Conservation (phyloP, 35 echinoderm and acorn worm genomes). For the Stichopus chloronotus region DNA sequence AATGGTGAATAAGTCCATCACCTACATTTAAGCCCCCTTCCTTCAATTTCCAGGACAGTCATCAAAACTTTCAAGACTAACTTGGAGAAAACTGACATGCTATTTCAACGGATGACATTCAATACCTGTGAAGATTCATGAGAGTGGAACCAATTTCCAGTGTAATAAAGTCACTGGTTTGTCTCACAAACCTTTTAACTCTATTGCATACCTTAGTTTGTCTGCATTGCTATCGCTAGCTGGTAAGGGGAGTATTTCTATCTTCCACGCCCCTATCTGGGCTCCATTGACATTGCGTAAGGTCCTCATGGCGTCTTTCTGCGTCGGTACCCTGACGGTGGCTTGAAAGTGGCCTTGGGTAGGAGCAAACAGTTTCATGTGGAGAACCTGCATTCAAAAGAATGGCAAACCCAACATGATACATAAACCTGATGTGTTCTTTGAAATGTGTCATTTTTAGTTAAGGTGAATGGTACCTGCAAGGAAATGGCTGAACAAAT, state of each 20-base stretch:
- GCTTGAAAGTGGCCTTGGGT: conserved; percentile 83
- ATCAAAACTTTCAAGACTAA: too few relatives aligned
- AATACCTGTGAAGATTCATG: too few relatives aligned
- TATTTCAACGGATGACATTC: too few relatives aligned
- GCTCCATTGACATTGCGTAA: conserved; percentile 77
- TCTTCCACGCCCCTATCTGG: conserved; percentile 78
- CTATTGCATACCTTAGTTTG: conserved; percentile 67
- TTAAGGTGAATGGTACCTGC: too few relatives aligned
- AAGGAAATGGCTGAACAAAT: too few relatives aligned
- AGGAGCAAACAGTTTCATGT: conserved; percentile 76
- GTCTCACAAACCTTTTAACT: too few relatives aligned
- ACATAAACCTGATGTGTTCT: neutral
- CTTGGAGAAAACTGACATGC: too few relatives aligned
- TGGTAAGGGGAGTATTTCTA: conserved; percentile 77
- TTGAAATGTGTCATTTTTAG: neutral
- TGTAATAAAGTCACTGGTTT: too few relatives aligned
- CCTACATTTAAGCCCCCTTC: too few relatives aligned
- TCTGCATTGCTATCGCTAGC: conserved; percentile 79
- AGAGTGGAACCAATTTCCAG: too few relatives aligned
- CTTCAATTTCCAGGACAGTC: too few relatives aligned
- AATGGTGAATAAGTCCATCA: too few relatives aligned
- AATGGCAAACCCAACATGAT: neutral
- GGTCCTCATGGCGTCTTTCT: conserved; percentile 84
- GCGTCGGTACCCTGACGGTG: conserved; percentile 80
- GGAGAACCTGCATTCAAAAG: conserved; percentile 67